phyloP scores from a whole-genome alignment of 1,140 invertebrate species.

The Pogonus chalceus region DNA sequence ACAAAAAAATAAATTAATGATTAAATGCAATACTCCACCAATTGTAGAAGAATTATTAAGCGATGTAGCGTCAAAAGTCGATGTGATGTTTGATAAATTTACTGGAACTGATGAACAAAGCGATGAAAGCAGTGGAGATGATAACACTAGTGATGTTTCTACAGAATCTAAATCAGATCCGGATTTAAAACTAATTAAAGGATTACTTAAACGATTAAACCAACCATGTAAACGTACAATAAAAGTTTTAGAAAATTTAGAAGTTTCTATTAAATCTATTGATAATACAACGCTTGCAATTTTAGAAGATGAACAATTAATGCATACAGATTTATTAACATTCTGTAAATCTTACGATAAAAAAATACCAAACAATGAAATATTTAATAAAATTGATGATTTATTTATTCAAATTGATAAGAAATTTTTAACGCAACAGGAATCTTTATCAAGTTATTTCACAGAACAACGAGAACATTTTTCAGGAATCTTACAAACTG shows the following conservation, averaged over 20 bases:
- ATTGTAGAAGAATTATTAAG: constrained; percentile 25
- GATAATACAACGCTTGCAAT: constrained; percentile 12
- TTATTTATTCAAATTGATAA: constrained; percentile 1
- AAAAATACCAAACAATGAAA: constrained; percentile 1
- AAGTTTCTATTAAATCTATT: constrained; percentile 10
- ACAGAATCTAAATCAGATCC: constrained; percentile 8
- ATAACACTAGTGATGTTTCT: constrained; percentile 15
- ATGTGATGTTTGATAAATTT: constrained; percentile 27
- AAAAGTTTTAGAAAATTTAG: constrained; percentile 12
- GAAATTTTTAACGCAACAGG: constrained; percentile 6
- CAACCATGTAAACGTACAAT: constrained; percentile 12
- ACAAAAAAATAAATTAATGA: constrained; percentile 15
- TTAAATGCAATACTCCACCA: constrained; percentile 24
- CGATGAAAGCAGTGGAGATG: constrained; percentile 13
- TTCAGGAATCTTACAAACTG: background rate
- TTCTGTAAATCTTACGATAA: background rate
- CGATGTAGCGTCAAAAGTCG: constrained; percentile 34
- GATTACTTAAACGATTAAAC: constrained; percentile 9
- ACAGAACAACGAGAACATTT: constrained; percentile 18
- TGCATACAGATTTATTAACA: constrained; percentile 5
- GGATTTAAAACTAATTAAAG: constrained; percentile 9
- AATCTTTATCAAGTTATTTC: constrained; percentile 18
- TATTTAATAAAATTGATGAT: constrained; percentile 3
- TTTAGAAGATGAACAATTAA: constrained; percentile 10
- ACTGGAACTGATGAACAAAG: constrained; percentile 14